These are phyloP conservation scores for Pipistrellus kuhlii DNA, from an alignment of 2,797 vertebrate genomes.

Conservation along the genomic window DNA sequence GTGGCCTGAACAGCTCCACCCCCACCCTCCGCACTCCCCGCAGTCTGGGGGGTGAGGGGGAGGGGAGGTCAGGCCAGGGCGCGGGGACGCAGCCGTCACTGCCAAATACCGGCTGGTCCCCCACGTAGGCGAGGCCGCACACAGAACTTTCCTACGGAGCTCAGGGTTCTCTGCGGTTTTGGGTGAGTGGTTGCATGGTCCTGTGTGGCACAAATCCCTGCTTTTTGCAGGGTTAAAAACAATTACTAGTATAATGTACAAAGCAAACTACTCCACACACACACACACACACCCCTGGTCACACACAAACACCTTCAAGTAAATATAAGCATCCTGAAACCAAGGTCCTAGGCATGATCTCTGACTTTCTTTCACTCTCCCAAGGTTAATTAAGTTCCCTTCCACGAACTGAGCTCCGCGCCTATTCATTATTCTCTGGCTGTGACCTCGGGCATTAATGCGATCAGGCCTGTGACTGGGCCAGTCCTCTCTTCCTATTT, in stretches of 20 bases:
- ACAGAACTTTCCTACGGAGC: neutral
- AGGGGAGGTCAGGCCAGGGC: constrained; percentile 29
- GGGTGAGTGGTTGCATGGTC: neutral
- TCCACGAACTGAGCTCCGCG: constrained; percentile 55
- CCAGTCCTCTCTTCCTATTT: constrained; percentile 71
- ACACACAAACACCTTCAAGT: neutral
- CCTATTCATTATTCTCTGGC: constrained; percentile 79
- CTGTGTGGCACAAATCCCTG: constrained; percentile 26
- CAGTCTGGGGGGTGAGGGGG: no score
- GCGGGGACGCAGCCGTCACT: neutral
- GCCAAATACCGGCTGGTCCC: neutral
- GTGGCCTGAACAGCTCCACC: constrained; percentile 36
- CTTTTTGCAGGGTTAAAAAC: neutral
- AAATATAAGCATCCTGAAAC: constrained; percentile 48
- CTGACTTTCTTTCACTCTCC: constrained; percentile 73
- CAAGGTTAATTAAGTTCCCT: constrained; percentile 78
- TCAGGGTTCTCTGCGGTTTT: neutral
- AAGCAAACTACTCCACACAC: neutral
- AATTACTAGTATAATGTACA: constrained; percentile 26
- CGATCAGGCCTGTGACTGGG: constrained; percentile 73
- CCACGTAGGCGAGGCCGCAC: neutral
- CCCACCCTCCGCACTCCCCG: neutral
- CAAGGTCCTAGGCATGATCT: constrained; percentile 18
- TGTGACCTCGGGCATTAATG: constrained; percentile 79
- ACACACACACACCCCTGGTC: no score